phyloP scores from a whole-genome alignment of 2,888 invertebrate genomes.

The Ochropleura plecta region DNA sequence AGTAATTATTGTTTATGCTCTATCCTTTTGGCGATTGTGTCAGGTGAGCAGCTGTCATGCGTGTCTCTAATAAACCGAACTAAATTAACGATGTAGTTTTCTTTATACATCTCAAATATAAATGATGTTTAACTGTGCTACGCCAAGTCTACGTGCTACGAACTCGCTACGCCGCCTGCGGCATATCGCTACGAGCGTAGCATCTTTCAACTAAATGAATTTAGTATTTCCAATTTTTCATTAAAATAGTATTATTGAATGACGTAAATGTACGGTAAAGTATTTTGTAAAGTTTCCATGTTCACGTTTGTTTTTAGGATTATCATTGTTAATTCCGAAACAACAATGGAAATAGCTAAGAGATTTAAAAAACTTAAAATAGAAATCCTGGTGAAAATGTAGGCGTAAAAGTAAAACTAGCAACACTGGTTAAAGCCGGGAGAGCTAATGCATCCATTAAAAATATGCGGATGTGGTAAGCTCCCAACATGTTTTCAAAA shows the following conservation, averaged over 20 bases:
- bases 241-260: neutral
- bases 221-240: neutral
- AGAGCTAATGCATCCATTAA: slow-evolving; percentile 54
- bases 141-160: slow-evolving; percentile 32
- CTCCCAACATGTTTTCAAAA: slow-evolving; percentile 5
- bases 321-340: neutral
- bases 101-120: too few relatives aligned
- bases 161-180: slow-evolving; percentile 22
- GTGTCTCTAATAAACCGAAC: too few relatives aligned
- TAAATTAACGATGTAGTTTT: too few relatives aligned
- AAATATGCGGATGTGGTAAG: slow-evolving; percentile 12
- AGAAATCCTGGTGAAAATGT: slow-evolving; percentile 11
- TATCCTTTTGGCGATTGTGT: too few relatives aligned
- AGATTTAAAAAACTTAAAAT: slow-evolving; percentile 11
- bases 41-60: too few relatives aligned
- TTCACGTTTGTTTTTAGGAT: neutral
- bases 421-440: slow-evolving; percentile 14
- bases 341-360: neutral
- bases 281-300: neutral
- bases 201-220: neutral
- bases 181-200: slow-evolving; percentile 7
- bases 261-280: neutral
- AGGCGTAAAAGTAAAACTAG: slow-evolving; percentile 17
- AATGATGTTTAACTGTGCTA: neutral
- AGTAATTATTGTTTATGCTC: too few relatives aligned